Base-by-base conservation (phyloP, 2,797 vertebrate genomes). In the Okamejei kenojei region DNA sequence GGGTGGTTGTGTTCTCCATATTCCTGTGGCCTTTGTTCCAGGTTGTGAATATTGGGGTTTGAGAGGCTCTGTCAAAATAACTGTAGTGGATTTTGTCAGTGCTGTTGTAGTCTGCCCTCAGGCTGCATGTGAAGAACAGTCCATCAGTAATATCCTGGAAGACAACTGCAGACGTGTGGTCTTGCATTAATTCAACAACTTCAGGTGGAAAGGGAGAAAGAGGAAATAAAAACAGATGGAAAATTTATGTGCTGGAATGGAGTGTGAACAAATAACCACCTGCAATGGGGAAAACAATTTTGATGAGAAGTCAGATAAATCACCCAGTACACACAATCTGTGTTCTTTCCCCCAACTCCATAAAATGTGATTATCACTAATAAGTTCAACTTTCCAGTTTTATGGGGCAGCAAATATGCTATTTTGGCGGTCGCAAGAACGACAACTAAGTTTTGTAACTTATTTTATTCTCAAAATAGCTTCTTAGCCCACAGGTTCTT, bases 311-410 rank as follows among this genome's bases (percentile, higher is more conserved):
- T 74, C 45, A 76, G 15, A 74, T 76, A 76, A 92, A 54, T 74
- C 73, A 45, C 10, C 71, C 71, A 58, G 10, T 54, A n/a, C 13
- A 76, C 38, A n/a, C 84, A 88, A 17, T n/a, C 63, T 88, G 61
- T n/a, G 54, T 15, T 88, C 84, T n/a, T 71, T 90, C 32, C 73
- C n/a, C 68, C 45, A 92, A 92, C 90, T 76, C 71, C 88, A 90
- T 17, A 92, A 76, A 74, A 80, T 80, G 29, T 80, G 8, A 26
- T 73, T 92, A 10, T 15, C 11, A 7, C 6, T 2, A 74, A 63
- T 5, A 88, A 65, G 29, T 74, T 54, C 35, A 73, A 23, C n/a
- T 92, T 76, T 58, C 38, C 23, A 38, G 32, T 76, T 45, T 11
- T 11, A 71, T 45, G 68, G 58, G 58, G 58, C 58, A 0, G 21